Base-by-base conservation (phyloP, 1,140 invertebrate genomes). In the Microplitis mediator region DNA sequence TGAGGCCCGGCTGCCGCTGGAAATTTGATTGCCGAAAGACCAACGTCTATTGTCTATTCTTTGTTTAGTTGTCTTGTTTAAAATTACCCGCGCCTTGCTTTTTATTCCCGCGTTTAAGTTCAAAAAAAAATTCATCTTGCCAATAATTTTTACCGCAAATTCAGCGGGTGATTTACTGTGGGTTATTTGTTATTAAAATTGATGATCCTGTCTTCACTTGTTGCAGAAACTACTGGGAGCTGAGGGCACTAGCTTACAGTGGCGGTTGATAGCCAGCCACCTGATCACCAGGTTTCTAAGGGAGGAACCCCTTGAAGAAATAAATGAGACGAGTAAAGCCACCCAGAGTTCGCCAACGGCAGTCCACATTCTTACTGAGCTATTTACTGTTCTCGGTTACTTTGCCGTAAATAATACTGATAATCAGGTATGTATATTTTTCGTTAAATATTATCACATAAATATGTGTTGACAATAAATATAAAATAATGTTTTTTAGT, bases 241-340 rank as follows among this genome's bases (percentile, higher is more conserved):
- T 73, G 96, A 97, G 88, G 94, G 94, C 0, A 91, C 95, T 52
- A 95, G 93, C 16, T 85, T 97, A 13, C 95, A 97, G 83, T 93
- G 96, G 85, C 91, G 95, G n/a, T 92, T 97, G 82, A 95, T 97
- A 78, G 90, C 94, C 66, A 94, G 91, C 79, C 93, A 95, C 85
- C 88, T 97, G 74, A 89, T 97, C 62, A 82, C 79, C 14, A 82
- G 83, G 69, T 93, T 94, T 90, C 95, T 93, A 77, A 94, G 93
- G 79, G 89, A 90, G 79, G 89, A 90, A 50, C 88, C 90, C 62
- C 89, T 79, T 77, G 79, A 81, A 81, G 85, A 84, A 78, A 82
- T 77, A 78, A 80, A 77, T 70, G 82, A 84, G 75, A 75, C 72
- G 79, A 58, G 35, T 35, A 81, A 75, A 75, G 67, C 77, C 32